These are phyloP conservation scores for Antitype chi DNA, from an alignment of 2,888 invertebrate genomes.

Conservation along the genomic window DNA sequence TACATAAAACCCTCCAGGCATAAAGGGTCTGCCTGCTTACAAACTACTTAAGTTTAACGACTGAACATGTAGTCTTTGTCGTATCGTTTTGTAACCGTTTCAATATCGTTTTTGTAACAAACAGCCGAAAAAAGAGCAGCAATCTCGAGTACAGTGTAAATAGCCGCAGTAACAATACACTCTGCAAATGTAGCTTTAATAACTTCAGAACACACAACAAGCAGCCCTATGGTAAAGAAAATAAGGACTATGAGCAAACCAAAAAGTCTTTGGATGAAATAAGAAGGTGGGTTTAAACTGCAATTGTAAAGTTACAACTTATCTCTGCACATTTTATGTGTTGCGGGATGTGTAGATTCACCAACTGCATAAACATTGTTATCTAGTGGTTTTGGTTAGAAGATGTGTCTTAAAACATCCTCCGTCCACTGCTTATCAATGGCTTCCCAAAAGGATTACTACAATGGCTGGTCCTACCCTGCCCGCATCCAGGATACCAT, in stretches of 20 bases:
- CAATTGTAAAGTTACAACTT: constrained; percentile 57
- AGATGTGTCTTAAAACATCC: not conserved
- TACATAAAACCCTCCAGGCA: too few species aligned
- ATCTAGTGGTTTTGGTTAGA: not conserved
- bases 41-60: too few species aligned
- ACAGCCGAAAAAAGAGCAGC: constrained; percentile 60
- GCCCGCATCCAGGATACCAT: not conserved
- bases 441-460: not conserved
- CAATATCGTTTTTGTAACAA: constrained; percentile 46
- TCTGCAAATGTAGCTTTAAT: constrained; percentile 64
- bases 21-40: too few species aligned
- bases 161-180: constrained; percentile 71
- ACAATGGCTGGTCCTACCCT: too few species aligned
- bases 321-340: constrained; percentile 40
- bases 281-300: constrained; percentile 51
- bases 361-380: constrained; percentile 1
- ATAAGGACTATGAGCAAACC: constrained; percentile 38
- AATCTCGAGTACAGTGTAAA: constrained; percentile 69
- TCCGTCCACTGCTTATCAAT: not conserved
- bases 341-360: constrained; percentile 31
- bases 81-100: constrained; percentile 34
- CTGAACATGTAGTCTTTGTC: not conserved
- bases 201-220: constrained; percentile 48
- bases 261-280: constrained; percentile 36
- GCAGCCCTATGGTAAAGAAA: constrained; percentile 21